These are phyloP conservation scores for Orchesellides sinensis DNA, from an alignment of 2,888 invertebrate species.

Conservation along the genomic window DNA sequence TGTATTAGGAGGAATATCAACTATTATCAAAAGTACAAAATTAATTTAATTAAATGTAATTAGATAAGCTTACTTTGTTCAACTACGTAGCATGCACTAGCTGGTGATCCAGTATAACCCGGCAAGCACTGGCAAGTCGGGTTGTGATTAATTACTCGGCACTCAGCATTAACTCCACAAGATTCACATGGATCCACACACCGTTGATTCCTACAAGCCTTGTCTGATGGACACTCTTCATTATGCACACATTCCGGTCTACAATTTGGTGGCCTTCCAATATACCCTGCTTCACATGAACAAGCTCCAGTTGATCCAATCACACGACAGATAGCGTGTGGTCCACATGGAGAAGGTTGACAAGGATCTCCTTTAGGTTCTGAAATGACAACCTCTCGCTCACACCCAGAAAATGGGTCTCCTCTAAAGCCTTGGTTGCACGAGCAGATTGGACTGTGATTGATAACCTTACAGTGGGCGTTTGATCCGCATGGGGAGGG, in stretches of 20 bases:
- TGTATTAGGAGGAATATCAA: slow-evolving; percentile 83
- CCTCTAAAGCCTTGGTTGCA: slow-evolving; percentile 45
- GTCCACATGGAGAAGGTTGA: slow-evolving; percentile 84
- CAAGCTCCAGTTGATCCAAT: slow-evolving; percentile 81
- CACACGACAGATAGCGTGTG: slow-evolving; percentile 76
- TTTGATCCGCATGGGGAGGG: slow-evolving; percentile 81
- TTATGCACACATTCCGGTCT: slow-evolving; percentile 80
- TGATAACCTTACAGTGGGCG: slow-evolving; percentile 76
- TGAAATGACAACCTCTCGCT: slow-evolving; percentile 2
- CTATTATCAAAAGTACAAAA: slow-evolving; percentile 76
- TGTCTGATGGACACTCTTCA: slow-evolving; percentile 84
- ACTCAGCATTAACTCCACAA: slow-evolving; percentile 89
- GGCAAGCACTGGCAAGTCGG: slow-evolving; percentile 89
- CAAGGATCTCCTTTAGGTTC: slow-evolving; percentile 78
- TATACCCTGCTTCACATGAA: slow-evolving; percentile 79
- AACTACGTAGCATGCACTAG: slow-evolving; percentile 38
- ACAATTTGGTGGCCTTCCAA: slow-evolving; percentile 76
- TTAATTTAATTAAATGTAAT: slow-evolving; percentile 32
- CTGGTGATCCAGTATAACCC: slow-evolving; percentile 82
- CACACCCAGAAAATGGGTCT: slow-evolving; percentile 62
- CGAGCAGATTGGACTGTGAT: slow-evolving; percentile 66
- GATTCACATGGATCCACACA: slow-evolving; percentile 85
- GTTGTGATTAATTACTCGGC: slow-evolving; percentile 82
- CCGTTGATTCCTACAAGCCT: slow-evolving; percentile 89
- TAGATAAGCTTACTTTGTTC: neutral